Percentiles rank a stretch among this genome's conserved stretches.
Conservation (phyloP, 2,797 vertebrate genomes). For the Lates japonicus region DNA sequence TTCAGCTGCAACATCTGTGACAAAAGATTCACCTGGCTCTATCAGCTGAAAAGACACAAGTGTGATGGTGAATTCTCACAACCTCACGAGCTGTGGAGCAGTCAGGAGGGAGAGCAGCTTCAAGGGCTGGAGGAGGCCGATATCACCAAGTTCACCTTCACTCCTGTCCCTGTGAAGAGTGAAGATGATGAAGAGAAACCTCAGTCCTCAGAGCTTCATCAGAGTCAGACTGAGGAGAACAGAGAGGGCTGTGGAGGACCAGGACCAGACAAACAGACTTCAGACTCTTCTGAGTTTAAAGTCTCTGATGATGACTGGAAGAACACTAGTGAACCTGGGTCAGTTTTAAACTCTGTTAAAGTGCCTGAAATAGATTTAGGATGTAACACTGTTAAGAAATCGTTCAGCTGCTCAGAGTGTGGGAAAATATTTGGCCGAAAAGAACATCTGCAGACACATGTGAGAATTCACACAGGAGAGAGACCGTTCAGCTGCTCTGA, state of each 20-base stretch:
- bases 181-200: conserved; percentile 28
- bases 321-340: neutral
- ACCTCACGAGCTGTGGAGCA: neutral
- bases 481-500: conserved; percentile 25
- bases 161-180: conserved; percentile 22
- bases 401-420: conserved; percentile 21
- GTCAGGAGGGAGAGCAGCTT: conserved; percentile 6
- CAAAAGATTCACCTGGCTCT: conserved; percentile 17
- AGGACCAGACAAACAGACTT: neutral
- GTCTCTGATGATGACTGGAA: conserved; percentile 5
- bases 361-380: neutral
- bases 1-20: conserved; percentile 10
- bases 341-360: neutral
- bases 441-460: conserved; percentile 23
- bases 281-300: neutral
- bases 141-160: neutral
- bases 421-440: conserved; percentile 38
- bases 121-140: conserved; percentile 7
- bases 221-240: neutral
- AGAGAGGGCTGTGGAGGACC: conserved; percentile 23
- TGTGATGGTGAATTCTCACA: neutral
- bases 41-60: conserved; percentile 42
- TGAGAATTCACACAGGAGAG: conserved; percentile 36
- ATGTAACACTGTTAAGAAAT: neutral
- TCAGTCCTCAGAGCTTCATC: conserved; percentile 35